Percentiles rank a stretch among this genome's conserved stretches.
Conservation (phyloP, 2,888 invertebrate species). For the Drosophila ezoana region DNA sequence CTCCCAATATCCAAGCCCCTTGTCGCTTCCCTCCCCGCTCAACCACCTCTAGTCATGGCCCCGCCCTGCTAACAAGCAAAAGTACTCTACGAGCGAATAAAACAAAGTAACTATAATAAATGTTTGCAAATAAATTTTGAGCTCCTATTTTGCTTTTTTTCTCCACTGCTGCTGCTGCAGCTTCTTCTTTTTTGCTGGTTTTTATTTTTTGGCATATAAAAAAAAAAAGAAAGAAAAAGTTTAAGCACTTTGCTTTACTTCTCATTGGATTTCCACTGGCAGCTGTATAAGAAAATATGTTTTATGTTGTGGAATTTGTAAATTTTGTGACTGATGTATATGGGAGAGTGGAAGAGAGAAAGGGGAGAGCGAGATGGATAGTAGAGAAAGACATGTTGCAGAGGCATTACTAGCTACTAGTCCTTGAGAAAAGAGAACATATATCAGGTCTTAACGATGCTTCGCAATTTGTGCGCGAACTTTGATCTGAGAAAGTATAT, state of each 20-base stretch:
- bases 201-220: slow-evolving; percentile 54
- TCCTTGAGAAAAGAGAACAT: neutral
- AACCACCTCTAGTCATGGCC: neutral
- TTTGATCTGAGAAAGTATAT: neutral
- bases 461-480: neutral
- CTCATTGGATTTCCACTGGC: slow-evolving; percentile 23
- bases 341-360: neutral
- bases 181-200: slow-evolving; percentile 9
- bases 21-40: neutral
- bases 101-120: slow-evolving; percentile 80
- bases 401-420: slow-evolving; percentile 20
- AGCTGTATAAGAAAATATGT: slow-evolving; percentile 69
- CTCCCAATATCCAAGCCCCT: neutral
- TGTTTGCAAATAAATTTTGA: slow-evolving; percentile 79
- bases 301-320: slow-evolving; percentile 73
- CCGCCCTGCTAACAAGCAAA: slow-evolving; percentile 53
- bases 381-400: slow-evolving; percentile 16
- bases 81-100: slow-evolving; percentile 71
- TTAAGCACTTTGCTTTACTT: slow-evolving; percentile 66
- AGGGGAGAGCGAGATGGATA: neutral
- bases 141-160: slow-evolving; percentile 59
- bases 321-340: slow-evolving; percentile 73
- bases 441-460: slow-evolving; percentile 15
- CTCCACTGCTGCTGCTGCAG: neutral
- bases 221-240: slow-evolving; percentile 59